Evolutionary conservation across 30 jellyfish, hydroid and myxozoan species (phyloP).

Genomic region (Aurelia sp.): DNA sequence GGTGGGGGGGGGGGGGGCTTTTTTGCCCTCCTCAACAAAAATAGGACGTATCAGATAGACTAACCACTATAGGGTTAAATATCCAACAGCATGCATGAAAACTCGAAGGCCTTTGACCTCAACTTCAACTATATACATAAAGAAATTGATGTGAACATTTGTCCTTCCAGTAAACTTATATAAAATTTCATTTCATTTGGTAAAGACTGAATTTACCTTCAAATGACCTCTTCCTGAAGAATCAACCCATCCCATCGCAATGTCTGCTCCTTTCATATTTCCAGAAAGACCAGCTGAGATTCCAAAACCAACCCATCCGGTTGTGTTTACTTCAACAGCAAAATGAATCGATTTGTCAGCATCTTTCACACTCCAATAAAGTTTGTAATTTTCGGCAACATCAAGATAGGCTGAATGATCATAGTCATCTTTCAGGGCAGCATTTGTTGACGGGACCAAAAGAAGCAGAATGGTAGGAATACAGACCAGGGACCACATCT

Average conservation of each 20-base stretch:
- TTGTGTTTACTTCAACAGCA: constrained; percentile 51
- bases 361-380: constrained; percentile 51
- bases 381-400: constrained; percentile 16
- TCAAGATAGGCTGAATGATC: constrained; percentile 52
- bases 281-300: constrained; percentile 60
- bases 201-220: neutral
- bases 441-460: neutral
- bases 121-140: no score
- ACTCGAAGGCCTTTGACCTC: no score
- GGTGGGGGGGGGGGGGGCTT: no score
- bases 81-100: no score
- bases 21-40: no score
- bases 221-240: constrained; percentile 52
- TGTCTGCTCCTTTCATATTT: constrained; percentile 58
- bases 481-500: no score
- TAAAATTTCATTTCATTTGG: no score
- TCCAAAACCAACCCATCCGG: constrained; percentile 5
- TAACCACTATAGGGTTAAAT: no score
- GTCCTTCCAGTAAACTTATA: no score
- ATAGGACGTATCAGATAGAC: no score
- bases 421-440: constrained; percentile 15
- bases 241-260: constrained; percentile 57
- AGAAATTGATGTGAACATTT: no score
- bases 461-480: neutral
- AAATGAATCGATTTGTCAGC: constrained; percentile 32